Percentiles rank a stretch among this genome's conserved stretches.
Evolutionary conservation across 2,797 vertebrate species (phyloP).

Genomic region (Selene dorsalis): DNA sequence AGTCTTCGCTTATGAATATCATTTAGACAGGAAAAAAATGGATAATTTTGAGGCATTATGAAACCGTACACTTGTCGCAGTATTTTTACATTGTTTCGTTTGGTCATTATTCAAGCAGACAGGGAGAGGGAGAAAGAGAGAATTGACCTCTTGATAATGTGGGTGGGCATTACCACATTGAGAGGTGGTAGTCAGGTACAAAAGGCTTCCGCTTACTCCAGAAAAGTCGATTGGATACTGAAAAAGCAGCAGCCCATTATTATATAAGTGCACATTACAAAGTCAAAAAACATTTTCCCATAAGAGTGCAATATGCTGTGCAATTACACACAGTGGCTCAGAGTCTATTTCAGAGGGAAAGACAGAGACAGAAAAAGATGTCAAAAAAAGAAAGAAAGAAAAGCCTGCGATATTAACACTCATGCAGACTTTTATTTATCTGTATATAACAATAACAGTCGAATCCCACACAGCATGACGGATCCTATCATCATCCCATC

Average conservation of each 20-base stretch:
- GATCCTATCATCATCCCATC: constrained; percentile 39
- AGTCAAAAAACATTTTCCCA: constrained; percentile 29
- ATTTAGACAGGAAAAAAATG: constrained; percentile 31
- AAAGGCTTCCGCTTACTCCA: constrained; percentile 64
- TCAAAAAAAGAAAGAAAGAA: neutral
- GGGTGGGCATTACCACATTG: constrained; percentile 67
- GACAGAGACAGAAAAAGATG: neutral
- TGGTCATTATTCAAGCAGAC: constrained; percentile 67
- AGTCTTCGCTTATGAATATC: constrained; percentile 49
- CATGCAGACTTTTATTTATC: constrained; percentile 64
- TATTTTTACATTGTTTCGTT: constrained; percentile 63
- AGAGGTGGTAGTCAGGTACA: constrained; percentile 72
- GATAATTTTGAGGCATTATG: constrained; percentile 51
- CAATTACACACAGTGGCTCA: constrained; percentile 41
- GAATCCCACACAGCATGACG: constrained; percentile 22
- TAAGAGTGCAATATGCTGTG: constrained; percentile 28
- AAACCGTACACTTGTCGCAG: constrained; percentile 61
- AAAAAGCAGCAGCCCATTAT: constrained; percentile 53
- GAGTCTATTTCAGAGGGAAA: constrained; percentile 21
- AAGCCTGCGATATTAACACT: constrained; percentile 29
- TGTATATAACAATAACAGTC: constrained; percentile 75
- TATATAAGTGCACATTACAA: constrained; percentile 57
- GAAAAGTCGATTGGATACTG: constrained; percentile 60
- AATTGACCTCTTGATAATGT: constrained; percentile 70
- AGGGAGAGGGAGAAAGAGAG: constrained; percentile 58